phyloP scores from a whole-genome alignment of 2,797 vertebrate species.

The Eidolon dupreanum region DNA sequence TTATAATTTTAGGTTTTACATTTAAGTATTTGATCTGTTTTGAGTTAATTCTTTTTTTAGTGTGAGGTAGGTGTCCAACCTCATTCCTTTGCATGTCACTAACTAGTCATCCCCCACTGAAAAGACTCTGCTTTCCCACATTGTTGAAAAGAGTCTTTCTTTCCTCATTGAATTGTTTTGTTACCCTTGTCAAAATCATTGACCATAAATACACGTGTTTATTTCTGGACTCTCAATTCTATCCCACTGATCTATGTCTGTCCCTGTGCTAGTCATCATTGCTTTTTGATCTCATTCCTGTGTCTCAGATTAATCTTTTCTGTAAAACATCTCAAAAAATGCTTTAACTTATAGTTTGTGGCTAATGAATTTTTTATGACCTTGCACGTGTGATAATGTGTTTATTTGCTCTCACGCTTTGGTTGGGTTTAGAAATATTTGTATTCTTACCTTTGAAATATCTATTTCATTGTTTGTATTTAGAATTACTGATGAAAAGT shows the following conservation, averaged over 20 bases:
- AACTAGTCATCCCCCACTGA: background rate
- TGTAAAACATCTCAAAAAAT: background rate
- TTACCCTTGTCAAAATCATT: background rate
- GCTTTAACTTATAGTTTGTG: background rate
- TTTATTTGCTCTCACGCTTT: background rate
- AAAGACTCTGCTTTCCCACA: background rate
- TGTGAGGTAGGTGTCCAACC: background rate
- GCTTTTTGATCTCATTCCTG: background rate
- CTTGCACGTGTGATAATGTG: background rate
- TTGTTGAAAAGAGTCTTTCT: background rate
- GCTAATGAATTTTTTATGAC: background rate
- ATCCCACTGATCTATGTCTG: background rate
- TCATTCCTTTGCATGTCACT: background rate
- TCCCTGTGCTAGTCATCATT: background rate
- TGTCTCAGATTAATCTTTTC: background rate
- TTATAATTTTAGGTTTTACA: background rate
- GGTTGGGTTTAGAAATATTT: background rate
- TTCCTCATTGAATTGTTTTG: background rate
- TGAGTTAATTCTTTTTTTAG: background rate
- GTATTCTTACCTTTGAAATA: background rate
- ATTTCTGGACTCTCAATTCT: background rate
- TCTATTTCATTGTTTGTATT: background rate
- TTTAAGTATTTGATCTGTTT: background rate
- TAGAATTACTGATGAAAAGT: background rate
- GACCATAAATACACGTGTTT: background rate